Percentiles rank a stretch among this genome's conserved stretches.
phyloP scores from a whole-genome alignment of 2,888 invertebrate genomes.

The Stenichneumon culpator region DNA sequence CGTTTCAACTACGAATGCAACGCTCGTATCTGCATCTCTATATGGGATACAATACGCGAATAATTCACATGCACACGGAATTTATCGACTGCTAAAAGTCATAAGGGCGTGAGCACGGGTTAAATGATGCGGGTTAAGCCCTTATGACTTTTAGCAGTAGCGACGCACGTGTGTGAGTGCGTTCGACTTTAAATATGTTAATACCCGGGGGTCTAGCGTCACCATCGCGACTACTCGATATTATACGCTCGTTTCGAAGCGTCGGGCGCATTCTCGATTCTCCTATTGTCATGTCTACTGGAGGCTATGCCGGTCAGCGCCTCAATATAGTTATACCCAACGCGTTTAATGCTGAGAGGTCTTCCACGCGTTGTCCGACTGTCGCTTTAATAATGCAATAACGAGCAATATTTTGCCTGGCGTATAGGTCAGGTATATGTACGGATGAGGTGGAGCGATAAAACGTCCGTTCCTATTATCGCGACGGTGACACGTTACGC shows the following conservation, averaged over 20 bases:
- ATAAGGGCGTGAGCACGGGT: slow-evolving; percentile 1
- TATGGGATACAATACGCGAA: slow-evolving; percentile 5
- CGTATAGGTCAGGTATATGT: slow-evolving; percentile 35
- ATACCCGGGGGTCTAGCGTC: slow-evolving; percentile 39
- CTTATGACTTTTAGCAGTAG: neutral
- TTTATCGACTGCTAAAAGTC: neutral
- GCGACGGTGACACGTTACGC: neutral
- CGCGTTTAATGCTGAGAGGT: neutral
- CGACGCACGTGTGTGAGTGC: neutral
- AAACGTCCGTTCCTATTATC: slow-evolving; percentile 3
- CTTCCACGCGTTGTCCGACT: neutral
- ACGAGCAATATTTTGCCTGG: slow-evolving; percentile 36
- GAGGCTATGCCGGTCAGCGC: slow-evolving; percentile 39
- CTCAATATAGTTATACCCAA: slow-evolving; percentile 30
- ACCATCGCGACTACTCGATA: slow-evolving; percentile 31
- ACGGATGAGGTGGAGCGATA: slow-evolving; percentile 26
- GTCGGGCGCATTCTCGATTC: slow-evolving; percentile 53
- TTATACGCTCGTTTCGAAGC: slow-evolving; percentile 28
- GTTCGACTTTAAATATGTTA: slow-evolving; percentile 67
- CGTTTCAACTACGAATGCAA: slow-evolving; percentile 11
- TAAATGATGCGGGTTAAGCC: slow-evolving; percentile 3
- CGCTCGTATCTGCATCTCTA: neutral
- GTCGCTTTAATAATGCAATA: slow-evolving; percentile 44
- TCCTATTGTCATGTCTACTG: slow-evolving; percentile 56
- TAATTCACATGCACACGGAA: neutral